Percentiles rank a stretch among this genome's conserved stretches.
Conservation (phyloP, 2,113 vertebrate genomes). For the Diadophis punctatus region DNA sequence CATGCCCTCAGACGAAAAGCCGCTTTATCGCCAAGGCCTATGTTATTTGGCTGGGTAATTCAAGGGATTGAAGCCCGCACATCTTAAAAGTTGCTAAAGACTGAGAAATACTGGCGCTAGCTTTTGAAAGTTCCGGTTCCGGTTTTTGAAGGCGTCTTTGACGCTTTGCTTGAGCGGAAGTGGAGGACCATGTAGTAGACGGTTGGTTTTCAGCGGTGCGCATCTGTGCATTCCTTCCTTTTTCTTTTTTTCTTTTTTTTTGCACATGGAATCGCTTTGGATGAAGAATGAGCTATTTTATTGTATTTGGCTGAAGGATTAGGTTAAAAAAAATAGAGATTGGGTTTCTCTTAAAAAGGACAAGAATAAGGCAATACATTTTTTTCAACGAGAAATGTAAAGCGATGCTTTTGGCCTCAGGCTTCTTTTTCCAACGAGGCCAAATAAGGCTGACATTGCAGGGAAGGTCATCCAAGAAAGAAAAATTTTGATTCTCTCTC, state of each 20-base stretch:
- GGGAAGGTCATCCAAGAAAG: not conserved
- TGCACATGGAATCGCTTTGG: not conserved
- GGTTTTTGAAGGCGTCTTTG: not conserved
- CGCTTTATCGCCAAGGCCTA: not conserved
- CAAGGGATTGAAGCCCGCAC: not conserved
- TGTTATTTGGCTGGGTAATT: not conserved
- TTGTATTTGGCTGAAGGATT: not conserved
- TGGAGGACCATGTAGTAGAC: not conserved
- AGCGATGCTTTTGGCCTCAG: not conserved
- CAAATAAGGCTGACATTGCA: not conserved
- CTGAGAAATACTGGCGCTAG: not conserved
- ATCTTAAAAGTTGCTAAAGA: not conserved
- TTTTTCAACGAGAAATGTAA: not conserved
- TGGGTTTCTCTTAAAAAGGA: not conserved
- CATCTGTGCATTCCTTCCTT: not conserved
- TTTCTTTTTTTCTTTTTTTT: not conserved
- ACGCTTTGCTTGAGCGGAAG: not conserved
- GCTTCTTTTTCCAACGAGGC: not conserved
- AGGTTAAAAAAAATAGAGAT: not conserved
- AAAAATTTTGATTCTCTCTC: not conserved
- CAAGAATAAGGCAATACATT: not conserved
- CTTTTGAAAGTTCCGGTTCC: not conserved
- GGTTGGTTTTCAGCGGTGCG: not conserved
- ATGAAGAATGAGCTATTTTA: not conserved
- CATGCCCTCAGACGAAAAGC: not conserved